Evolutionary conservation across 2,113 vertebrate species (phyloP), one percentile per base, ranked within the genome.

Genomic region (Catharus fuscescens): DNA sequence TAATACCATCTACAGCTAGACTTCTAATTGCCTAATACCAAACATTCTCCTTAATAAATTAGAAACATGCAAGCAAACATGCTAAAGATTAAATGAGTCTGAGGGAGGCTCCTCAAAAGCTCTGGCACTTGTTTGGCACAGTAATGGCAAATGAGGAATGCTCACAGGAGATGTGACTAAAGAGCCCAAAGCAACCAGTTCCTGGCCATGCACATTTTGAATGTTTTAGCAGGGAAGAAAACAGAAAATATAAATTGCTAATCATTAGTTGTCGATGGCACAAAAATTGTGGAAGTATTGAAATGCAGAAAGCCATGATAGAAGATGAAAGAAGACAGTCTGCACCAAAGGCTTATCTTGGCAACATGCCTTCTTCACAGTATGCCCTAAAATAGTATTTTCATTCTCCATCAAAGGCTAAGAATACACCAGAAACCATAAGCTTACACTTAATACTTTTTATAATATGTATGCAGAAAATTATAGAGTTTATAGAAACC

Each of bases 351-450:
- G 21, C 92, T 95, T 86, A 56, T 90, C 82, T 96, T 97, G 96
- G 96, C 95, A 97, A 88, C 42, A 36, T 80, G 95, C 96, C 96
- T 88, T 90, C 91, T 56, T 92, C 95, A 74, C 95, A 94, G 92
- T 48, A 66, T 84, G 80, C 86, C 29, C 88, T 60, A 94, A 97
- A 97, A 94, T 96, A 97, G 88, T 76, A 64, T 84, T 96, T 92
- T 47, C 88, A 91, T 95, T 96, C 88, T 86, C 86, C 73, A 88
- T 86, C 95, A 92, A 91, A 93, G 69, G n/a, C 95, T 96, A 95
- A 96, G 96, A 95, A 97, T 96, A 96, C 74, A 97, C 83, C 69
- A 96, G 94, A 97, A 97, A 92, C 86, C 95, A 91, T 84, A 93
- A 92, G 94, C 80, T 94, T 94, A 92, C 47, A 84, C 94, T 95